Percentiles rank a stretch among this genome's conserved stretches.
Evolutionary conservation across 2,797 vertebrate species (phyloP).

Genomic region (Eleutherodactylus coqui): DNA sequence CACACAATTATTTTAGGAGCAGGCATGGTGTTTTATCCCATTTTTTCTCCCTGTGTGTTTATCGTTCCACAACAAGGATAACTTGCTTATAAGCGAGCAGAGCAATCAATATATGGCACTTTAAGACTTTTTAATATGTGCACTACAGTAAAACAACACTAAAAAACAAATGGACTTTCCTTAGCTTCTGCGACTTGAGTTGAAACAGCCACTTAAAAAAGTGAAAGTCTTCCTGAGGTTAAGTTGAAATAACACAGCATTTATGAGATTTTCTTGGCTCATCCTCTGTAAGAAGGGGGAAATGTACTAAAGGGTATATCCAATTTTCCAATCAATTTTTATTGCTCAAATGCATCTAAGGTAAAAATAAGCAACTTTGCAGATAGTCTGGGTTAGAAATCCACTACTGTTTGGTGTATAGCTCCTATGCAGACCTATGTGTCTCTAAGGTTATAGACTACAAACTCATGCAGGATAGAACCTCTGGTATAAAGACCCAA

Average conservation of each 20-base stretch:
- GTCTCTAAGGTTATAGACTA: not conserved
- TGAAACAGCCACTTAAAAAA: not conserved
- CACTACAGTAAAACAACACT: slow-evolving; percentile 12
- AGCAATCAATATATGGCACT: slow-evolving; percentile 49
- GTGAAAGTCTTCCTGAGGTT: slow-evolving; percentile 12
- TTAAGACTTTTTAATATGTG: slow-evolving; percentile 39
- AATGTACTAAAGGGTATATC: not conserved
- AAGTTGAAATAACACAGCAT: slow-evolving; percentile 9
- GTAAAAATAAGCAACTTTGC: not conserved
- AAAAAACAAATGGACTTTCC: not conserved
- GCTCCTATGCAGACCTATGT: not conserved
- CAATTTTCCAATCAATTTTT: too few species aligned
- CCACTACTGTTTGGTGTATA: not conserved
- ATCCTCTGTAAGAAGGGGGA: not conserved
- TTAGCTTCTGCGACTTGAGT: not conserved
- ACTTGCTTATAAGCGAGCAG: slow-evolving; percentile 44
- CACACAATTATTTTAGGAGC: slow-evolving; percentile 48
- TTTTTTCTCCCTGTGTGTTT: slow-evolving; percentile 20
- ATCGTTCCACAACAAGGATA: slow-evolving; percentile 48
- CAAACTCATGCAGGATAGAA: too few species aligned
- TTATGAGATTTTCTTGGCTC: not conserved
- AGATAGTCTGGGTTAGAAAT: not conserved
- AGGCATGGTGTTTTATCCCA: not conserved
- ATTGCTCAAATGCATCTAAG: too few species aligned
- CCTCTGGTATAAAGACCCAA: too few species aligned